A percentile compares a stretch with the other conserved stretches of the same genome.
Evolutionary conservation across 2,888 invertebrate species (phyloP).

Genomic region (Troides aeacus): DNA sequence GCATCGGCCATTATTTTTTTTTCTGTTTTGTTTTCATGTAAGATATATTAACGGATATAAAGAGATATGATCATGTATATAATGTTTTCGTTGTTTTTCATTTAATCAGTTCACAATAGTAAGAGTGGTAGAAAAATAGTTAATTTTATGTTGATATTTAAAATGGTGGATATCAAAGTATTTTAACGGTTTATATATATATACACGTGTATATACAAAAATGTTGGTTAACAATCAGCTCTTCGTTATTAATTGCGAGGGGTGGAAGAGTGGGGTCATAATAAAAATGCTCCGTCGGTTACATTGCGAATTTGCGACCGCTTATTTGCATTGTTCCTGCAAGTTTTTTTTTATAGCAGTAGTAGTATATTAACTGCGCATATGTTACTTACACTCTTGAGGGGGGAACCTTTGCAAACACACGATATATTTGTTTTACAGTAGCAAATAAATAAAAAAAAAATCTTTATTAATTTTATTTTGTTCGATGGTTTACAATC

Average conservation of each 20-base stretch:
- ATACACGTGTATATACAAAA: neutral
- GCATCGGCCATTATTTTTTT: too few species aligned
- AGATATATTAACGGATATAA: too few species aligned
- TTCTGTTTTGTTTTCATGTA: too few species aligned
- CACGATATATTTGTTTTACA: neutral
- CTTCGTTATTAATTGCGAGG: constrained; percentile 18
- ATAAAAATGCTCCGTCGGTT: constrained; percentile 38
- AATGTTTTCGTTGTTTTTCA: too few species aligned
- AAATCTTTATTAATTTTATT: too few species aligned
- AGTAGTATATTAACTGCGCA: constrained; percentile 13
- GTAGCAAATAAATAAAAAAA: neutral
- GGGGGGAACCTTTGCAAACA: neutral
- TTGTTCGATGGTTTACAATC: too few species aligned
- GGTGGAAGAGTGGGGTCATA: constrained; percentile 15
- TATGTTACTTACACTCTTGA: neutral
- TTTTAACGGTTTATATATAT: neutral
- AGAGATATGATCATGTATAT: too few species aligned
- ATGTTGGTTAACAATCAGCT: constrained; percentile 10
- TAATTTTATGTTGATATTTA: too few species aligned
- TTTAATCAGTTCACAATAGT: too few species aligned
- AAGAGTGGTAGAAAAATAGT: too few species aligned
- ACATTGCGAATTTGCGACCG: constrained; percentile 34
- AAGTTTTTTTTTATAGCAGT: constrained; percentile 8
- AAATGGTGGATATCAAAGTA: too few species aligned
- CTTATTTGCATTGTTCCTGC: constrained; percentile 41